phyloP scores from a whole-genome alignment of 2,797 vertebrate species.

The Sibirionetta formosa region DNA sequence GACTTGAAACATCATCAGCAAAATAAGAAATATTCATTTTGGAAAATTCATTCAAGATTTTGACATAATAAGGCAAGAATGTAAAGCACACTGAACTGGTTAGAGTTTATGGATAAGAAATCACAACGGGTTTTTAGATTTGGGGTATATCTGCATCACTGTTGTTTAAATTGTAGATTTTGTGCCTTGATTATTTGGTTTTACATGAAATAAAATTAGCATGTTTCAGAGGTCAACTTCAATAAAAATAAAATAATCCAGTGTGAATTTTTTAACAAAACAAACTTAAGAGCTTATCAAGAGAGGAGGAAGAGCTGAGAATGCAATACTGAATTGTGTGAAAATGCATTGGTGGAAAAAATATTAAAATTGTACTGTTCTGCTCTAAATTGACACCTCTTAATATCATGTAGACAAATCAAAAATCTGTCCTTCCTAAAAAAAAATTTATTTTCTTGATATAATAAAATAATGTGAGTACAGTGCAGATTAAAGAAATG shows the following conservation, averaged over 20 bases:
- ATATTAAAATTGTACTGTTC: background rate
- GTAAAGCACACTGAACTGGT: background rate
- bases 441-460: conserved; percentile 23
- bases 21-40: background rate
- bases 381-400: background rate
- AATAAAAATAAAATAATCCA: background rate
- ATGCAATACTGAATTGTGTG: background rate
- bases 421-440: background rate
- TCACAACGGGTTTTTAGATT: background rate
- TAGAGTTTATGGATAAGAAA: background rate
- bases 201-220: background rate
- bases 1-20: background rate
- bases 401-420: background rate
- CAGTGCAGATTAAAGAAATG: background rate
- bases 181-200: background rate
- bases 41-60: background rate
- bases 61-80: fast-evolving
- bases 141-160: background rate
- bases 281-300: background rate
- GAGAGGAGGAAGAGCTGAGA: background rate
- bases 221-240: background rate
- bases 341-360: background rate
- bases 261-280: background rate
- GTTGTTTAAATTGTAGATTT: background rate
- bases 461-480: conserved; percentile 22